Conservation (phyloP, 2,113 vertebrate species). For the Phaetusa simplex region DNA sequence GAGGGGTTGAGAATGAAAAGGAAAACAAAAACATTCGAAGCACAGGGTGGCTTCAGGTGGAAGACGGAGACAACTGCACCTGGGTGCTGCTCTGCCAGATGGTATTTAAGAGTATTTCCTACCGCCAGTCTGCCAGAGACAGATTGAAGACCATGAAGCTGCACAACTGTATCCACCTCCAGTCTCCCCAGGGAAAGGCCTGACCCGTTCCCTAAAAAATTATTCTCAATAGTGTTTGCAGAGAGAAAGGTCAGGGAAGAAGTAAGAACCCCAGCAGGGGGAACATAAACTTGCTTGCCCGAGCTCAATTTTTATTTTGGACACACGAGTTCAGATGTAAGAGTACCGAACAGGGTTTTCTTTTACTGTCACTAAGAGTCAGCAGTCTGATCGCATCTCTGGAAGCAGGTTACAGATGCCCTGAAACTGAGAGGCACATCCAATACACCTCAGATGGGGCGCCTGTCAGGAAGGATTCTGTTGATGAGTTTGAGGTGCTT, state of each 20-base stretch:
- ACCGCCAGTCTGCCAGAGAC: neutral
- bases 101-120: neutral
- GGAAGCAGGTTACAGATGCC: neutral
- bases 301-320: neutral
- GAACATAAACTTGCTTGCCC: neutral
- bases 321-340: too few species aligned
- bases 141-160: neutral
- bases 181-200: neutral
- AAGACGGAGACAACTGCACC: neutral
- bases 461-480: neutral
- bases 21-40: neutral
- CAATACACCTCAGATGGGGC: rapidly evolving
- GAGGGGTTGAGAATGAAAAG: neutral
- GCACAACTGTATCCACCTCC: neutral
- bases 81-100: neutral
- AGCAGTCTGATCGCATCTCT: neutral
- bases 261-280: neutral
- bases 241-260: neutral
- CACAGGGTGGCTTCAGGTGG: neutral
- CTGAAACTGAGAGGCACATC: neutral
- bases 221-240: neutral
- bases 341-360: neutral
- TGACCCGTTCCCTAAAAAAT: neutral
- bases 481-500: neutral
- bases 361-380: neutral